These are phyloP conservation scores for Mycalesis mineus DNA, from an alignment of 2,888 invertebrate genomes.

Conservation along the genomic window DNA sequence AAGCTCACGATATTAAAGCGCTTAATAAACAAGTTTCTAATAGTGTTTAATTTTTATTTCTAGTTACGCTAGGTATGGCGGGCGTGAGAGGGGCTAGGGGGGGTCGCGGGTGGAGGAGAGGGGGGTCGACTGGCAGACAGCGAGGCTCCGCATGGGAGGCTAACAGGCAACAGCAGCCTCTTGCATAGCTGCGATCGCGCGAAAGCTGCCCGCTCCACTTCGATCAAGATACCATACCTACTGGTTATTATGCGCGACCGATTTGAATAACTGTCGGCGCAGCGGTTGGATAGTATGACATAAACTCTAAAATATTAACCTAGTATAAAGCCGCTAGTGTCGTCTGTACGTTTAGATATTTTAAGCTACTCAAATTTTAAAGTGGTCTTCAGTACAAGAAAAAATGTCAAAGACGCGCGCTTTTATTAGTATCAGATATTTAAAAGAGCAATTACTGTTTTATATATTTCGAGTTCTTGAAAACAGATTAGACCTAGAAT, in stretches of 20 bases:
- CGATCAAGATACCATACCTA: constrained; percentile 44
- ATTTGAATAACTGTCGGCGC: constrained; percentile 5
- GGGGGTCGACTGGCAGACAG: constrained; percentile 71
- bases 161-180: constrained; percentile 58
- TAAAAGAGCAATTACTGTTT: too few species aligned
- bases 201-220: constrained; percentile 65
- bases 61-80: constrained; percentile 61
- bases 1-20: not conserved
- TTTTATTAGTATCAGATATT: too few species aligned
- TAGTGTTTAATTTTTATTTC: constrained; percentile 32
- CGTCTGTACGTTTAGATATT: too few species aligned
- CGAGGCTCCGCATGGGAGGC: constrained; percentile 78
- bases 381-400: too few species aligned
- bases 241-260: not conserved
- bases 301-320: too few species aligned
- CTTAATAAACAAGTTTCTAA: not conserved
- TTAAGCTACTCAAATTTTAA: too few species aligned
- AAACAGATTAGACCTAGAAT: too few species aligned
- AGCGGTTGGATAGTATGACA: not conserved
- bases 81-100: constrained; percentile 33
- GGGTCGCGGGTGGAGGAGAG: constrained; percentile 38
- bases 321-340: too few species aligned
- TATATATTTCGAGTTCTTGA: too few species aligned
- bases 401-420: too few species aligned
- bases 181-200: constrained; percentile 60